A percentile compares a stretch with the other conserved stretches of the same genome.
Evolutionary conservation across 2,797 vertebrate genomes (phyloP).

Genomic region (Mormyrops attenuatus): DNA sequence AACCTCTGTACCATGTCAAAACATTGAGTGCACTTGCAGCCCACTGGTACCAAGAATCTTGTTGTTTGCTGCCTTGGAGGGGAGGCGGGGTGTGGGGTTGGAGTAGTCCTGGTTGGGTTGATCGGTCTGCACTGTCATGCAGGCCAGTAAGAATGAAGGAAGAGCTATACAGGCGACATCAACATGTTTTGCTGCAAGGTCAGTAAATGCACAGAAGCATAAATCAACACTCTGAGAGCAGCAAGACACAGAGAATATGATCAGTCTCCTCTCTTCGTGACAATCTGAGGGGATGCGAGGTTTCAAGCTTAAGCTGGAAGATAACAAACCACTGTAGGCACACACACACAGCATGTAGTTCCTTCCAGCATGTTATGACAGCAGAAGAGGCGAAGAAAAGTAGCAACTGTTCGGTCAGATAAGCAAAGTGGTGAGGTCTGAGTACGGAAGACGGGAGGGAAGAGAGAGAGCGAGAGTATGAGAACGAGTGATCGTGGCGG

Average conservation of each 20-base stretch:
- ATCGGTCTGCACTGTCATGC: not conserved
- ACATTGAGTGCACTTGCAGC: not conserved
- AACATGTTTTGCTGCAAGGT: not conserved
- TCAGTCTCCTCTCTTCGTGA: not conserved
- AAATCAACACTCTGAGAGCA: constrained; percentile 7
- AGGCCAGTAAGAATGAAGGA: not conserved
- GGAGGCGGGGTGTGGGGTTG: not conserved
- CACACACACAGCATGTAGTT: not conserved
- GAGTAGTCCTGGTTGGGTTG: not conserved
- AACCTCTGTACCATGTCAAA: not conserved
- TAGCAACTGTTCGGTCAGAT: not conserved
- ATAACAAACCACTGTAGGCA: not conserved
- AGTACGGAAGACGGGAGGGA: not conserved
- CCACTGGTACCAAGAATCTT: not conserved
- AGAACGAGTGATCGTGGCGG: not conserved
- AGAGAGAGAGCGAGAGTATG: not conserved
- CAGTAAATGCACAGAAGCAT: not conserved
- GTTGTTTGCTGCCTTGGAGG: not conserved
- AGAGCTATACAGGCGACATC: not conserved
- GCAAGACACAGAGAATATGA: not conserved
- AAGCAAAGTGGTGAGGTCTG: not conserved
- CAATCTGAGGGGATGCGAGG: not conserved
- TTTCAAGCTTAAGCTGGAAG: not conserved
- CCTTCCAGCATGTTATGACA: not conserved
- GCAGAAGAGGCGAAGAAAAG: not conserved